phyloP scores from a whole-genome alignment of 2,888 invertebrate genomes.

The Agrenia bidenticulata region DNA sequence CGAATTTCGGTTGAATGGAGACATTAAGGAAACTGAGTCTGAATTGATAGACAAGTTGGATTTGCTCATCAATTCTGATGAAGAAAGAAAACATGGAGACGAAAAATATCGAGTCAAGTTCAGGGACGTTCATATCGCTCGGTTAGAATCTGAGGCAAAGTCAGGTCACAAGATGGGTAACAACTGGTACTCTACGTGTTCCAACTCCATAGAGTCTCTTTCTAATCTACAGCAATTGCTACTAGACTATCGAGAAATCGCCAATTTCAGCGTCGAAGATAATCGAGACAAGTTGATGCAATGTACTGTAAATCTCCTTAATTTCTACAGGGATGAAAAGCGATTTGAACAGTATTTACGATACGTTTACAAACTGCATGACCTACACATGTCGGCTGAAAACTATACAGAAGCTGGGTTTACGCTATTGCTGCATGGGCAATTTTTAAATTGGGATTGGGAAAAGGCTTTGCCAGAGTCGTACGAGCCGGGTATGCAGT shows the following conservation, averaged over 20 bases:
- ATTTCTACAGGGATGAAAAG: constrained; percentile 94
- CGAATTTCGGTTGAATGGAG: constrained; percentile 76
- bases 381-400: constrained; percentile 84
- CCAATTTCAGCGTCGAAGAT: constrained; percentile 81
- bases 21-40: constrained; percentile 83
- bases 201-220: constrained; percentile 35
- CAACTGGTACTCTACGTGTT: constrained; percentile 34
- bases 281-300: constrained; percentile 94
- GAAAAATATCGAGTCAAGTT: constrained; percentile 28
- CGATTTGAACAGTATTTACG: constrained; percentile 92
- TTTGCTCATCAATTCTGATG: constrained; percentile 32
- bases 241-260: constrained; percentile 90
- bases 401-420: constrained; percentile 94
- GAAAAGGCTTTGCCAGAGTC: constrained; percentile 54
- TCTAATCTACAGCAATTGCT: constrained; percentile 57
- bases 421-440: constrained; percentile 89
- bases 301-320: constrained; percentile 92
- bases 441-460: constrained; percentile 77
- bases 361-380: constrained; percentile 92
- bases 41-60: constrained; percentile 84
- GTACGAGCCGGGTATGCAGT: constrained; percentile 62
- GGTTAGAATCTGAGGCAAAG: constrained; percentile 23
- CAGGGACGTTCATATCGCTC: constrained; percentile 28
- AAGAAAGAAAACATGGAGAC: constrained; percentile 20
- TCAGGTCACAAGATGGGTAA: constrained; percentile 24